These are phyloP conservation scores for Smutsia gigantea DNA, from an alignment of 2,797 vertebrate species.

Conservation along the genomic window DNA sequence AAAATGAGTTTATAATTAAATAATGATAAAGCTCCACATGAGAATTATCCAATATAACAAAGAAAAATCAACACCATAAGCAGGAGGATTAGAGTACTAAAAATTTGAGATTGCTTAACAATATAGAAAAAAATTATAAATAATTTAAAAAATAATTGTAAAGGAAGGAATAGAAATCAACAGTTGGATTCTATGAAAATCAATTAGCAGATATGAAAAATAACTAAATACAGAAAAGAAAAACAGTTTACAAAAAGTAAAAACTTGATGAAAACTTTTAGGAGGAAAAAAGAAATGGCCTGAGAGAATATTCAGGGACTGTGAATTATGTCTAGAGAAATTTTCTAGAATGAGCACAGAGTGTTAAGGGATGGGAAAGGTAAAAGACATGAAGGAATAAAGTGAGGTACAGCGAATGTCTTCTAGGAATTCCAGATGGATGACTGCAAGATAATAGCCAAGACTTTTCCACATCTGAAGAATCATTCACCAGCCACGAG, in stretches of 20 bases:
- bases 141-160: background rate
- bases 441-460: background rate
- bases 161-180: background rate
- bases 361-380: background rate
- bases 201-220: background rate
- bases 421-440: background rate
- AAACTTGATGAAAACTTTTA: background rate
- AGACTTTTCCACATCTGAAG: background rate
- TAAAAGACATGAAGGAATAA: background rate
- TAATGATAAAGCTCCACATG: background rate
- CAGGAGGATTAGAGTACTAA: background rate
- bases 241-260: background rate
- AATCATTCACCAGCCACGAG: background rate
- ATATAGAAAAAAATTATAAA: background rate
- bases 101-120: background rate
- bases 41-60: background rate
- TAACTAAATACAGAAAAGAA: background rate
- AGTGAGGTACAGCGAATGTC: background rate
- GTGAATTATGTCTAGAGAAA: background rate
- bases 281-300: background rate
- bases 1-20: background rate
- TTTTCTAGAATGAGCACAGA: background rate
- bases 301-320: background rate
- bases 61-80: background rate
- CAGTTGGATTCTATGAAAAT: background rate